A percentile compares a stretch with the other conserved stretches of the same genome.
Conservation (phyloP, 1,140 invertebrate species). For the Neodiprion lecontei region DNA sequence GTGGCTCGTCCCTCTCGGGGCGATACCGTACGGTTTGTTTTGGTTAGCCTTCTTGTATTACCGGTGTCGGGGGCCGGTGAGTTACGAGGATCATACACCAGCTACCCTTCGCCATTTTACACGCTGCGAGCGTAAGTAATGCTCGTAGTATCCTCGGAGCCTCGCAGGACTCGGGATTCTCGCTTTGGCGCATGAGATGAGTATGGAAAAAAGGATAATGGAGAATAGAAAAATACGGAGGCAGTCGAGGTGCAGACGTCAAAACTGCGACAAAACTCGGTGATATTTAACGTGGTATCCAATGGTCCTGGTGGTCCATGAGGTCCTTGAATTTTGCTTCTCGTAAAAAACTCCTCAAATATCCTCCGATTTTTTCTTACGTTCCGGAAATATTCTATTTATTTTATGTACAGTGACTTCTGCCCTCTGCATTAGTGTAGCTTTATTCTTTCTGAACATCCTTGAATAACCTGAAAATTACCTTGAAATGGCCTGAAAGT, state of each 20-base stretch:
- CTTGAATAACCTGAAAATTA: too few species aligned
- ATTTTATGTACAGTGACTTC: too few species aligned
- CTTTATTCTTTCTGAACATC: too few species aligned
- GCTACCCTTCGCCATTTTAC: background rate
- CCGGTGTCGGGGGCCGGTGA: background rate
- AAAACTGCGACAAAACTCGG: background rate
- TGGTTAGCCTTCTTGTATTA: slow-evolving; percentile 5
- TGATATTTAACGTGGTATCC: background rate
- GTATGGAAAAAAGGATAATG: background rate
- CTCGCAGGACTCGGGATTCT: background rate
- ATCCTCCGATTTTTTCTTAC: too few species aligned
- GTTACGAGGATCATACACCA: background rate
- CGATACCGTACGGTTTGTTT: slow-evolving; percentile 3
- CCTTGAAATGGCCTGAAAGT: too few species aligned
- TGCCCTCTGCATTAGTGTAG: too few species aligned
- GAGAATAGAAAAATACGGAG: background rate
- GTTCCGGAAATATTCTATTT: too few species aligned
- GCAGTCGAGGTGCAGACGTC: background rate
- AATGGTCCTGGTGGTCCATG: background rate
- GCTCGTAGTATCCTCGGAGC: background rate
- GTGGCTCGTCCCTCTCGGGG: background rate
- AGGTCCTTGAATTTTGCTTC: background rate
- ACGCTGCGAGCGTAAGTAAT: background rate
- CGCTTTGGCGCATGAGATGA: background rate
- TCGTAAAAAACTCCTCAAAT: background rate